A percentile compares a stretch with the other conserved stretches of the same genome.
phyloP scores from a whole-genome alignment of 2,797 vertebrate genomes.

The Botia almorhae region DNA sequence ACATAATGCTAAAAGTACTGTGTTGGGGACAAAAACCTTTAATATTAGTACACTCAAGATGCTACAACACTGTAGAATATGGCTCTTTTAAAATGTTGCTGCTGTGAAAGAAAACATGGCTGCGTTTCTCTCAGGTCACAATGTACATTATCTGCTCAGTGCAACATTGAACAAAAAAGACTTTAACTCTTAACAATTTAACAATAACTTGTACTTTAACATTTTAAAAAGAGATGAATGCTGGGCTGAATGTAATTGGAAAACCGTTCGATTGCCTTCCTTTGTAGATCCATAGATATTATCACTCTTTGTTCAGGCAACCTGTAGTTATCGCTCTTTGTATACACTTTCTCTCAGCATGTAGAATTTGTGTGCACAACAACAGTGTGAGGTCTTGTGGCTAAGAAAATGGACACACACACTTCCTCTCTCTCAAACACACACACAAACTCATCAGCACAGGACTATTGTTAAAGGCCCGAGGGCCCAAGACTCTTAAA shows the following conservation, averaged over 20 bases:
- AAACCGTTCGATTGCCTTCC: conserved; percentile 30
- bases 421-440: too few species aligned
- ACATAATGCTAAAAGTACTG: too few species aligned
- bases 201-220: too few species aligned
- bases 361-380: conserved; percentile 26
- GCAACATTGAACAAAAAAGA: conserved; percentile 13
- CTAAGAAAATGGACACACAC: too few species aligned
- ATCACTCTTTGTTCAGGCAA: conserved; percentile 29
- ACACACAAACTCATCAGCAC: neutral
- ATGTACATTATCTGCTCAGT: conserved; percentile 20
- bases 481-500: conserved; percentile 2
- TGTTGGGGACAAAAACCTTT: too few species aligned
- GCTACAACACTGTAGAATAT: too few species aligned
- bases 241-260: conserved; percentile 24
- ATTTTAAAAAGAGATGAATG: conserved; percentile 24
- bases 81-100: neutral
- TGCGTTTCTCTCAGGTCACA: neutral
- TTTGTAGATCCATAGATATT: conserved; percentile 23
- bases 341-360: conserved; percentile 33
- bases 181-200: neutral
- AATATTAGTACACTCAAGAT: too few species aligned
- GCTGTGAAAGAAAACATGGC: neutral
- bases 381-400: neutral
- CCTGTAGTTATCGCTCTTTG: conserved; percentile 28
- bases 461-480: conserved; percentile 16